Evolutionary conservation across 35 echinoderm and acorn worm genomes (phyloP), one percentile per base, ranked within the genome.

Genomic region (Strongylocentrotus purpuratus): DNA sequence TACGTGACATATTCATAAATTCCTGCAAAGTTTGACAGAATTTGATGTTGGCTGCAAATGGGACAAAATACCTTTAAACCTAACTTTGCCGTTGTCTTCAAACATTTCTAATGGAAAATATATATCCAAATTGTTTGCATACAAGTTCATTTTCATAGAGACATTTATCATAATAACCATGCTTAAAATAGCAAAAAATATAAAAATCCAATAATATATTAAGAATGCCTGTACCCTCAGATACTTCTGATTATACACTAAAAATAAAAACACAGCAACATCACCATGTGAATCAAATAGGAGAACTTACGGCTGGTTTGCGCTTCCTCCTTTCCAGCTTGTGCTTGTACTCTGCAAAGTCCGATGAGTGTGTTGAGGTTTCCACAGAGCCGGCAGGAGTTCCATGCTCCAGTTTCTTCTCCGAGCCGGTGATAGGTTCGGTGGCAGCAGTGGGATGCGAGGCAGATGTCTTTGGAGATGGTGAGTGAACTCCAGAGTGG

Each of bases 311-410:
- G 17, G 25, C 91, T 2, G 91, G 91, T 93, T 93, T 93, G 91
- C 91, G 91, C 31, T 93, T 93, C 46, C 91, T 93, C 31, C 91
- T 48, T 33, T 93, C 91, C 13, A 93, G 91, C 48, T 93, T 93
- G 91, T 93, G 91, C 48, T 47, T 93, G 48, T 93, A 93, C 31
- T 93, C 91, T 46, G 46, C 91, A 93, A 93, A 47, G 14, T 93
- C 91, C 58, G 91, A 46, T 20, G 91, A 93, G 46, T 48, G 91
- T 28, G 47, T 93, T 50, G 91, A 31, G n/a, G 91, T 32, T 89
- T 89, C 9, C 4, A 28, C 18, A 89, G 87, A 15, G n/a, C n/a
- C n/a, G 33, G 14, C 87, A 41, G 86, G 20, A 7, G 10, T 89
- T 33, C 45, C 45, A 9, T n/a, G 32, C 13, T 41, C 32, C 9